phyloP scores from a whole-genome alignment of 2,888 invertebrate genomes.

The Chalcosyrphus nemorum region DNA sequence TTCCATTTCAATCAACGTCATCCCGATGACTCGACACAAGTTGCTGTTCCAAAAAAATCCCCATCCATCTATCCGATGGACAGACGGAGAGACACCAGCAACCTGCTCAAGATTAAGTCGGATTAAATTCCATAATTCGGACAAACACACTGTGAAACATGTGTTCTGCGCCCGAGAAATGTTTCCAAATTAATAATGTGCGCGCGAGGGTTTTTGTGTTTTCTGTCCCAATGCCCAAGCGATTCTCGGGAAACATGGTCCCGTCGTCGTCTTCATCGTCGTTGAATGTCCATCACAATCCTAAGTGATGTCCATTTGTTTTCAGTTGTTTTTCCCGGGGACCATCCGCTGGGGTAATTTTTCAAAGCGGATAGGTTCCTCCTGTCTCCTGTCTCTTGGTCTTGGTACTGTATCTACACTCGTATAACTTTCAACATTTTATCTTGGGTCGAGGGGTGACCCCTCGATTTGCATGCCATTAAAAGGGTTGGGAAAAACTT shows the following conservation, averaged over 20 bases:
- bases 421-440: constrained; percentile 67
- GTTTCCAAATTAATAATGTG: constrained; percentile 67
- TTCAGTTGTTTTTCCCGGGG: constrained; percentile 55
- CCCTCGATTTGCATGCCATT: constrained; percentile 29
- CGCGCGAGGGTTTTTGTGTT: constrained; percentile 29
- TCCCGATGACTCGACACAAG: constrained; percentile 62
- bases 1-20: constrained; percentile 73
- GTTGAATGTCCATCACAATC: constrained; percentile 67
- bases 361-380: constrained; percentile 45
- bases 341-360: constrained; percentile 60
- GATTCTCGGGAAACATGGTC: constrained; percentile 54
- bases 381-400: constrained; percentile 18
- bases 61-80: constrained; percentile 54
- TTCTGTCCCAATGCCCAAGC: constrained; percentile 11
- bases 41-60: constrained; percentile 9
- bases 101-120: constrained; percentile 64
- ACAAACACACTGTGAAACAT: constrained; percentile 65
- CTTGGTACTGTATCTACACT: too few relatives aligned
- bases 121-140: constrained; percentile 72
- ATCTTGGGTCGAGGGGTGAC: constrained; percentile 53
- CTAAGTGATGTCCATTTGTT: constrained; percentile 72
- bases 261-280: constrained; percentile 4
- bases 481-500: constrained; percentile 71
- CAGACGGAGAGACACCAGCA: constrained; percentile 51
- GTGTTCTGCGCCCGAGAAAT: constrained; percentile 50